These are phyloP conservation scores for Eupithecia vulgata DNA, from an alignment of 2,888 invertebrate genomes.

Conservation along the genomic window DNA sequence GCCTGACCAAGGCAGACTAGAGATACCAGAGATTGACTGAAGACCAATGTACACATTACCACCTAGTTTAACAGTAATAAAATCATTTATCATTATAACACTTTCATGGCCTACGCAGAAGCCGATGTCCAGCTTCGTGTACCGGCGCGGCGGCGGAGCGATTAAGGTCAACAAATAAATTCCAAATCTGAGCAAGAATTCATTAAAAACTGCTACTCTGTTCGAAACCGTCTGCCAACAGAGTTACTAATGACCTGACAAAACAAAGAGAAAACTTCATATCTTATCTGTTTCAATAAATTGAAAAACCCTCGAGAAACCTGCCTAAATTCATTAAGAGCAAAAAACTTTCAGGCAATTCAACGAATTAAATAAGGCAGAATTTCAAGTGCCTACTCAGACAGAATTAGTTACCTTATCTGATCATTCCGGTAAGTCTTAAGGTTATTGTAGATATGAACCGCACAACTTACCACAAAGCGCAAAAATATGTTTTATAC, in stretches of 20 bases:
- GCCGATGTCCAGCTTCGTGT: no score
- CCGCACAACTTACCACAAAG: not conserved
- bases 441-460: not conserved
- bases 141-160: no score
- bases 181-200: no score
- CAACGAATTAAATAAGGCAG: constrained; percentile 4
- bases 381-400: constrained; percentile 10
- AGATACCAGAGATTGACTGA: no score
- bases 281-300: constrained; percentile 10
- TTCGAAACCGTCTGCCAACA: not conserved
- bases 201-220: not conserved
- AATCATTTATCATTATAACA: no score
- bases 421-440: not conserved
- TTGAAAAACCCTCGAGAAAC: constrained; percentile 5
- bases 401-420: constrained; percentile 2
- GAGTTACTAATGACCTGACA: not conserved
- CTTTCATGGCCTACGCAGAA: no score
- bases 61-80: no score
- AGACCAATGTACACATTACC: no score
- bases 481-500: not conserved
- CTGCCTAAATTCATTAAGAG: not conserved
- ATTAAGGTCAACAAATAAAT: no score
- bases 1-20: no score
- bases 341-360: constrained; percentile 1
- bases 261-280: not conserved